Evolutionary conservation across 2,888 invertebrate species (phyloP), one percentile per base, ranked within the genome.

Genomic region (Crioceris asparagi): DNA sequence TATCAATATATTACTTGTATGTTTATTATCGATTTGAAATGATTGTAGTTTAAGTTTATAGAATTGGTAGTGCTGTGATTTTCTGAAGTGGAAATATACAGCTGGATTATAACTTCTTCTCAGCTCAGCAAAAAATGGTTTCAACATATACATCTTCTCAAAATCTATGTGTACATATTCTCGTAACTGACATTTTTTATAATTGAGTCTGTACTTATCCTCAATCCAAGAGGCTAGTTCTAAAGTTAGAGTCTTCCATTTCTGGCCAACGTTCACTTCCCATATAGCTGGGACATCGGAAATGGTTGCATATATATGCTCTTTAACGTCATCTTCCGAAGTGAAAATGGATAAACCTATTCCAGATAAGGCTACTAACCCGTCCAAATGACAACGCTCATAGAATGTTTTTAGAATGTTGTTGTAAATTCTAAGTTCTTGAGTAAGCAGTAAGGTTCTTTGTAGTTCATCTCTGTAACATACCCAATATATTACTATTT

Each of bases 141-240:
- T 84, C 0, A 82, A 77, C 83, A 88, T 85, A 50, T 81, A 81
- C 86, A 88, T 86, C 59, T 81, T 83, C 33, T 77, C 76, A 47
- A 88, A 73, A 57, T 87, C 85, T 37, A 85, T 79, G 69, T 85
- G 66, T 6, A 86, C 74, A 57, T 80, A 82, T 56, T 85, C 83
- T 56, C 83, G 83, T 29, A 85, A 61, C 48, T 81, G 79, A 33
- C 83, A 83, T 53, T 76, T 77, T 51, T 76, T 76, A 47, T 75
- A 73, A 10, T 79, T 77, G 17, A 72, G 70, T 50, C 70, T 71
- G 65, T 80, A 85, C 54, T 83, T 81, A 46, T 85, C 83, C 59
- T 87, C 87, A 31, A 86, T 62, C 86, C 86, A 86, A 0, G 83
- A 75, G 3, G 82, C 79, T 15, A 87, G 58, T 52, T 86, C 86